phyloP scores from a whole-genome alignment of 1,140 invertebrate species.

The Leguminivora glycinivorella region DNA sequence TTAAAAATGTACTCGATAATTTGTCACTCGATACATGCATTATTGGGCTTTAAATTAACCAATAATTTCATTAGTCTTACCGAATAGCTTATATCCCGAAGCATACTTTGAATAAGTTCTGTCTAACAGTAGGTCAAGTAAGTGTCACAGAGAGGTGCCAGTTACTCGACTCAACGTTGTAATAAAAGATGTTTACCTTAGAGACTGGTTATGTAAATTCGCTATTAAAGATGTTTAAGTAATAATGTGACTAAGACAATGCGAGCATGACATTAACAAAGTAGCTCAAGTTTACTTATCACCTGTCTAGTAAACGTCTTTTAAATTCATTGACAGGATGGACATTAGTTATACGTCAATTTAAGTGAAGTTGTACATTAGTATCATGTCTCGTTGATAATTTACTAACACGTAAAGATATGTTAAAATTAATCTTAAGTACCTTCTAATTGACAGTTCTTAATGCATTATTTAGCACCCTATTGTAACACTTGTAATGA shows the following conservation, averaged over 20 bases:
- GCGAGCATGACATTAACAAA: not conserved
- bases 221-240: not conserved
- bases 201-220: not conserved
- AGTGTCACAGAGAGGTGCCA: too few relatives aligned
- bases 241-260: not conserved
- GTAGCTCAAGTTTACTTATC: slow-evolving; percentile 1
- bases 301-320: not conserved
- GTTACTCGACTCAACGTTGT: not conserved
- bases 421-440: not conserved
- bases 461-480: not conserved
- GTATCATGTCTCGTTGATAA: slow-evolving; percentile 1
- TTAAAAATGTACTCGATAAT: not conserved
- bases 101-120: too few relatives aligned
- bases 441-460: slow-evolving; percentile 1
- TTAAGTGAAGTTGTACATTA: not conserved
- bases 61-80: not conserved
- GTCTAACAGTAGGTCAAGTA: too few relatives aligned
- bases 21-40: too few relatives aligned
- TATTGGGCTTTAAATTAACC: not conserved
- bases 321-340: not conserved
- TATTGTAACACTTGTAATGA: not conserved
- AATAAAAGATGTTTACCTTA: not conserved
- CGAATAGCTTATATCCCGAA: too few relatives aligned
- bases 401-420: not conserved
- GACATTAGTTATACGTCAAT: not conserved